Evolutionary conservation across 1,140 invertebrate genomes (phyloP).

Genomic region (Drosophila watanabei): DNA sequence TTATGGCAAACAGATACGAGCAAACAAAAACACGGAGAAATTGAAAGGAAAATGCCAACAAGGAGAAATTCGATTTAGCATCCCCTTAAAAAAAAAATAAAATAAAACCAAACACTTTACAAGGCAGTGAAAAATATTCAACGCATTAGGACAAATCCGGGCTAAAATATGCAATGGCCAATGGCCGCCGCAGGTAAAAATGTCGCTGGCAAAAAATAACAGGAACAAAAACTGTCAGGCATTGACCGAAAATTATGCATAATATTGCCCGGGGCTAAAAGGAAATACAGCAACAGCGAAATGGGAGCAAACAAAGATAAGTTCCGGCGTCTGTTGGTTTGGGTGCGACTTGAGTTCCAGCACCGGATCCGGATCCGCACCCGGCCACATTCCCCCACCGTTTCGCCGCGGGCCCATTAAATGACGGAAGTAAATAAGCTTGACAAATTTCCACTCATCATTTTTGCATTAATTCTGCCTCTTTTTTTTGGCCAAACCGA

Average conservation of each 20-base stretch:
- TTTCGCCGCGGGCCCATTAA: slow-evolving; percentile 77
- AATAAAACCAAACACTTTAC: slow-evolving; percentile 68
- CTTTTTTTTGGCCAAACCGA: slow-evolving; percentile 65
- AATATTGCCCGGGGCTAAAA: slow-evolving; percentile 60
- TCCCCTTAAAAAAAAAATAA: slow-evolving; percentile 6
- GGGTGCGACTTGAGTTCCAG: slow-evolving; percentile 20
- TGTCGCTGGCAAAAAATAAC: slow-evolving; percentile 28
- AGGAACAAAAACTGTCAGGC: slow-evolving; percentile 39
- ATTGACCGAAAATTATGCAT: slow-evolving; percentile 75
- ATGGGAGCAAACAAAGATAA: slow-evolving; percentile 73
- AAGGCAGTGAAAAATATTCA: slow-evolving; percentile 69
- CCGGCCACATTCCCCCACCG: slow-evolving; percentile 21
- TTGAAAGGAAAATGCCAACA: slow-evolving; percentile 37
- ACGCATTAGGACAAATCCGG: slow-evolving; percentile 82
- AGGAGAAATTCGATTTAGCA: slow-evolving; percentile 74
- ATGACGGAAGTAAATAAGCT: slow-evolving; percentile 85
- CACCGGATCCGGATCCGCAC: slow-evolving; percentile 17
- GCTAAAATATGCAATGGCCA: slow-evolving; percentile 76
- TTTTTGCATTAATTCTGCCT: slow-evolving; percentile 85
- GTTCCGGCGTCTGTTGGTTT: slow-evolving; percentile 49
- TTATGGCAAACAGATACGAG: slow-evolving; percentile 57
- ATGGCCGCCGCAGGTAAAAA: slow-evolving; percentile 65
- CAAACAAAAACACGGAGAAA: slow-evolving; percentile 51
- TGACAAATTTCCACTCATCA: slow-evolving; percentile 85
- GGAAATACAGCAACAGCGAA: slow-evolving; percentile 13